Evolutionary conservation across 1,140 invertebrate species (phyloP).

Genomic region (Calephelis virginiensis): DNA sequence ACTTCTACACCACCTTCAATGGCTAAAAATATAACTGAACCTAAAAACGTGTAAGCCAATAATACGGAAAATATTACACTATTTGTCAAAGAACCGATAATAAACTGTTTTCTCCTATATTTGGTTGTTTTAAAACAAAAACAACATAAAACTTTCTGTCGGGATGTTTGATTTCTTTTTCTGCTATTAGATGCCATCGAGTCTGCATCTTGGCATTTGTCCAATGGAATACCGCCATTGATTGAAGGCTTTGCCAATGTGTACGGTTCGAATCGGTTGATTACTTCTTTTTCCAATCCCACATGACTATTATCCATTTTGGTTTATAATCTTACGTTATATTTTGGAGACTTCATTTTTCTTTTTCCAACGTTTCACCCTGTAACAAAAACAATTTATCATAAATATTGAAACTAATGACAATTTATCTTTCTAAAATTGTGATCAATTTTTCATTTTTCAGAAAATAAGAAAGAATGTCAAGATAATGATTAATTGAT

Average conservation of each 20-base stretch:
- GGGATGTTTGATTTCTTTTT: constrained; percentile 66
- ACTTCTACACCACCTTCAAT: constrained; percentile 85
- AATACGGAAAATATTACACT: constrained; percentile 92
- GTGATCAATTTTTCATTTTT: constrained; percentile 8
- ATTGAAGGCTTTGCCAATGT: constrained; percentile 65
- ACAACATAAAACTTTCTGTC: constrained; percentile 75
- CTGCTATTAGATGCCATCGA: constrained; percentile 71
- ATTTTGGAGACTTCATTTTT: constrained; percentile 48
- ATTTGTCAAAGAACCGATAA: constrained; percentile 88
- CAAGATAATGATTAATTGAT: not conserved
- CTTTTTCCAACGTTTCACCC: constrained; percentile 38
- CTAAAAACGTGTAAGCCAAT: constrained; percentile 93
- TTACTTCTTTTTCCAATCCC: constrained; percentile 70
- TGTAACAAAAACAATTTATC: constrained; percentile 56
- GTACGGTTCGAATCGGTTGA: constrained; percentile 71
- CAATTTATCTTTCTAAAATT: constrained; percentile 28
- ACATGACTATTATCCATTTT: constrained; percentile 74
- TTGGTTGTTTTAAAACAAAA: constrained; percentile 79
- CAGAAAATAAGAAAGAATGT: not conserved
- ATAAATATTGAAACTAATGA: constrained; percentile 35
- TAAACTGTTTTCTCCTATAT: constrained; percentile 77
- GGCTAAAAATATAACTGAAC: constrained; percentile 94
- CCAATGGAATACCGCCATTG: constrained; percentile 69
- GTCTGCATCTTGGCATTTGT: constrained; percentile 72
- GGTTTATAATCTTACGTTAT: constrained; percentile 38